These are phyloP conservation scores for Aspiorhynchus laticeps DNA, from an alignment of 2,113 vertebrate species.

Conservation along the genomic window DNA sequence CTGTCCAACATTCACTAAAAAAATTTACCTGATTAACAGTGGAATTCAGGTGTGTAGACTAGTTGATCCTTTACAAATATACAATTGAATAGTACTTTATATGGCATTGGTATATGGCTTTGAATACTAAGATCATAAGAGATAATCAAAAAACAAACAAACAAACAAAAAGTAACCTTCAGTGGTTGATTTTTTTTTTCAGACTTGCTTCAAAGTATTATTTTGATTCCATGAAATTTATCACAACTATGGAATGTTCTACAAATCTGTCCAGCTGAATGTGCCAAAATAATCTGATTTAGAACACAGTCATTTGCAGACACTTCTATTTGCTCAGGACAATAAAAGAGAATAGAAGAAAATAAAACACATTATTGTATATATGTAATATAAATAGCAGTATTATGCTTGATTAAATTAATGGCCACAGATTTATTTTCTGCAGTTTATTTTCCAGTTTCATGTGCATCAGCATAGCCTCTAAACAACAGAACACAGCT, in stretches of 20 bases:
- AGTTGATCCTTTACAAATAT: background rate
- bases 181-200: too few relatives aligned
- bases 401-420: background rate
- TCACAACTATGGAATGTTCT: background rate
- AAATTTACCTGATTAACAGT: background rate
- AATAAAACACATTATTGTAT: background rate
- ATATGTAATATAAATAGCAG: background rate
- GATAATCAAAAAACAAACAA: background rate
- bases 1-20: background rate
- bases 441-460: slow-evolving; percentile 69
- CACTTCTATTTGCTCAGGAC: background rate
- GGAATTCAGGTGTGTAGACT: background rate
- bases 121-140: background rate
- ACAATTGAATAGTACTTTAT: background rate
- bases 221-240: background rate
- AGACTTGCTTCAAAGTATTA: too few relatives aligned
- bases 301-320: background rate
- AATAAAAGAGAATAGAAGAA: background rate
- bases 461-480: slow-evolving; percentile 65
- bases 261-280: background rate
- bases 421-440: background rate
- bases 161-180: background rate
- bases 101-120: background rate
- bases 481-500: slow-evolving; percentile 61
- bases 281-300: background rate